phyloP scores from a whole-genome alignment of 2,888 invertebrate genomes.

The Drepanosiphum platanoidis region DNA sequence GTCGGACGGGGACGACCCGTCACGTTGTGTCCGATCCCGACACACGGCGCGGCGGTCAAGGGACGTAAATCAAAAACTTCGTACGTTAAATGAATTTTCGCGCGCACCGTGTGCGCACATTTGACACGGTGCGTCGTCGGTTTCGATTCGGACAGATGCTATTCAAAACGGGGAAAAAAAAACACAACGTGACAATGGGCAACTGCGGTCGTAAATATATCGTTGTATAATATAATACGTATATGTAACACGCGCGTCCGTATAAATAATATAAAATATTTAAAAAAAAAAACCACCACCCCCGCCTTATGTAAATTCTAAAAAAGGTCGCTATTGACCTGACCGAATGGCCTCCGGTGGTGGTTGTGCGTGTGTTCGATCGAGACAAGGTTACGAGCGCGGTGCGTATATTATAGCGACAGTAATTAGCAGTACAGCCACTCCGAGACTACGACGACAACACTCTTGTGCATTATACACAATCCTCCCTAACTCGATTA shows the following conservation, averaged over 20 bases:
- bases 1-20: neutral
- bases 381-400: constrained; percentile 14
- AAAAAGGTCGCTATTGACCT: constrained; percentile 5
- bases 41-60: neutral
- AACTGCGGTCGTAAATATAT: constrained; percentile 10
- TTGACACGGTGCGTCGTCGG: constrained; percentile 38
- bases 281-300: constrained; percentile 27
- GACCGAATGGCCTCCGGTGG: neutral
- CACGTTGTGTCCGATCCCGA: neutral
- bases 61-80: neutral
- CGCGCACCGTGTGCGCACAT: neutral
- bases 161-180: constrained; percentile 10
- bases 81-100: neutral
- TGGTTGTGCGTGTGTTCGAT: constrained; percentile 4
- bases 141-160: constrained; percentile 60
- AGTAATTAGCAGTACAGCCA: neutral
- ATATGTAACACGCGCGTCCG: neutral
- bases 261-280: neutral
- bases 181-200: neutral
- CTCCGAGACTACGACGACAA: neutral
- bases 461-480: neutral
- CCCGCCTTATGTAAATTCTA: constrained; percentile 42
- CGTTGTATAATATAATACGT: neutral
- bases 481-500: neutral
- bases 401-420: neutral